These are phyloP conservation scores for Turnix velox DNA, from an alignment of 2,113 vertebrate species.

Conservation along the genomic window DNA sequence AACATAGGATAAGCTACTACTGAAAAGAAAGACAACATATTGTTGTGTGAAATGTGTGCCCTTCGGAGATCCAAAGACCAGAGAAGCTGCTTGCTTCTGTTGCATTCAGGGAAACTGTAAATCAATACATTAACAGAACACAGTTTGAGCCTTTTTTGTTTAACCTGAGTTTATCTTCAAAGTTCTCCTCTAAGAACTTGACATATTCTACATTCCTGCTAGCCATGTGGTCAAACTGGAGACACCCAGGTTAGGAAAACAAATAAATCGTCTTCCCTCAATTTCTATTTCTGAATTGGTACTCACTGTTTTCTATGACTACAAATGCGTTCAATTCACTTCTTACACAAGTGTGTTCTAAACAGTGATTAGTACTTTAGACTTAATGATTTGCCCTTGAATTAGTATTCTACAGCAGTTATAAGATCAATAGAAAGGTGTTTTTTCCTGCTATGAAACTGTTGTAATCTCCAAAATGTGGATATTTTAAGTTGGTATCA, in stretches of 20 bases:
- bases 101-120: not conserved
- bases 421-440: not conserved
- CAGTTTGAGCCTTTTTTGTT: not conserved
- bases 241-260: not conserved
- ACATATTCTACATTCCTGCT: not conserved
- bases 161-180: not conserved
- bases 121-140: not conserved
- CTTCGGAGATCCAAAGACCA: not conserved
- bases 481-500: not conserved
- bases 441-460: not conserved
- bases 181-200: not conserved
- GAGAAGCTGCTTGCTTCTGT: not conserved
- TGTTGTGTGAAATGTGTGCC: not conserved
- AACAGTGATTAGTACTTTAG: not conserved
- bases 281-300: not conserved
- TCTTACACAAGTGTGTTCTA: not conserved
- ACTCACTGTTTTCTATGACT: not conserved
- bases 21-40: not conserved
- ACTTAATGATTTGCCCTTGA: not conserved
- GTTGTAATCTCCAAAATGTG: not conserved
- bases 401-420: not conserved
- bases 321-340: not conserved
- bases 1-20: not conserved
- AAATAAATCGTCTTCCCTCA: not conserved
- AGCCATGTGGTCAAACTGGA: not conserved